Percentiles rank a stretch among this genome's conserved stretches.
These are phyloP conservation scores for Aptenodytes patagonicus DNA, from an alignment of 2,113 vertebrate genomes.

Conservation along the genomic window DNA sequence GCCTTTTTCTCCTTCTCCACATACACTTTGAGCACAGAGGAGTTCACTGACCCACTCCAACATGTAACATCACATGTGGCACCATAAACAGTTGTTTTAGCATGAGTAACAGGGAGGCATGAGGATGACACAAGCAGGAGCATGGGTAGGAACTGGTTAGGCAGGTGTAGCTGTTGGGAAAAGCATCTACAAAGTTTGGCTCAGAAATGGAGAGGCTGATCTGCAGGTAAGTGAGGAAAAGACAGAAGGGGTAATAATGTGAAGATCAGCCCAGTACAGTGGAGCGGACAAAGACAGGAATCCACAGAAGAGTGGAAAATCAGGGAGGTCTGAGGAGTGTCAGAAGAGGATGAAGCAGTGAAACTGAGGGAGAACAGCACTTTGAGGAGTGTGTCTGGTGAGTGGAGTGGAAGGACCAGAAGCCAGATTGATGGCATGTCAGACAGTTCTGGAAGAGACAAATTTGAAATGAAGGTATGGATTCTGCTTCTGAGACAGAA, in stretches of 20 bases:
- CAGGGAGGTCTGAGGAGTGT: background rate
- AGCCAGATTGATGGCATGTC: background rate
- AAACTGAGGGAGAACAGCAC: background rate
- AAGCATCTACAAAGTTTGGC: background rate
- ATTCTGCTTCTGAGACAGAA: background rate
- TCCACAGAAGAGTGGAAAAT: background rate
- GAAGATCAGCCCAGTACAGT: background rate
- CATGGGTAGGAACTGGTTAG: constrained; percentile 23
- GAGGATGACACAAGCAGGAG: background rate
- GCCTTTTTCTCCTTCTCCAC: background rate
- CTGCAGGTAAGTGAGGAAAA: background rate
- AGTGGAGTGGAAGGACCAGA: background rate
- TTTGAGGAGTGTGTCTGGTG: background rate
- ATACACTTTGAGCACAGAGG: background rate
- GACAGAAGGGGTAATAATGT: background rate
- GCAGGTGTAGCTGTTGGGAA: background rate
- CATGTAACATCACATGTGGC: background rate
- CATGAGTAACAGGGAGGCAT: background rate
- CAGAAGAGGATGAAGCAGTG: background rate
- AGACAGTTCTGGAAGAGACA: background rate
- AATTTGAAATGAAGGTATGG: background rate
- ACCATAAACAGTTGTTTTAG: background rate
- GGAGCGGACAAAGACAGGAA: background rate
- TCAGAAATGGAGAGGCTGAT: background rate
- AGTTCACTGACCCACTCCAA: background rate